Evolutionary conservation across 2,888 invertebrate genomes (phyloP).

Genomic region (Pristionchus japonicus): DNA sequence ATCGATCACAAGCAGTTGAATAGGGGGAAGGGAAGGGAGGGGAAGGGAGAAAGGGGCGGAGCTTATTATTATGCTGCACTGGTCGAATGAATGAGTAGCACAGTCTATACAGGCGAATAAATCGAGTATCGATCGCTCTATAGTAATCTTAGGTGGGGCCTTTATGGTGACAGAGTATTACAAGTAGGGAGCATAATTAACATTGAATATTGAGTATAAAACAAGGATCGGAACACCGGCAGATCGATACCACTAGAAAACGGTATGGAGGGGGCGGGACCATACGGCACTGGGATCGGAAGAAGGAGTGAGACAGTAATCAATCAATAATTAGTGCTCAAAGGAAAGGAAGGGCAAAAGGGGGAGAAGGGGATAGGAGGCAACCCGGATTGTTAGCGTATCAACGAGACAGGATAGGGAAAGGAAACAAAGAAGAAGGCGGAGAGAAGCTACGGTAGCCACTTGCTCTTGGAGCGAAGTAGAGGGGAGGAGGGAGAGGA

Average conservation of each 20-base stretch:
- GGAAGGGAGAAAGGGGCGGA: neutral
- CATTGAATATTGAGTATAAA: neutral
- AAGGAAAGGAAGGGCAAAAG: neutral
- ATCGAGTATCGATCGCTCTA: conserved; percentile 36
- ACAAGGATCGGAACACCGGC: conserved; percentile 13
- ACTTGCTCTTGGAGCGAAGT: conserved; percentile 33
- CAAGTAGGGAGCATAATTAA: conserved; percentile 20
- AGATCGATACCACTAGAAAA: conserved; percentile 26
- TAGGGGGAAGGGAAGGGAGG: neutral
- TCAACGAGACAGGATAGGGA: conserved; percentile 40
- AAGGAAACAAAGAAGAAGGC: too few species aligned
- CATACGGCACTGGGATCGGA: conserved; percentile 10
- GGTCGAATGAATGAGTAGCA: neutral
- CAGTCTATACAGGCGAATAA: neutral
- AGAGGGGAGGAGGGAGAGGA: conserved; percentile 12
- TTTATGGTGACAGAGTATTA: conserved; percentile 26
- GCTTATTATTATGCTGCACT: conserved; percentile 29
- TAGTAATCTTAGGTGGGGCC: neutral
- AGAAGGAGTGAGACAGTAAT: neutral
- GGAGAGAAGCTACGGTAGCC: conserved; percentile 24
- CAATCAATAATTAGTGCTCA: conserved; percentile 24
- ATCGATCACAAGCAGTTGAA: neutral
- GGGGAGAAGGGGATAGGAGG: conserved; percentile 12
- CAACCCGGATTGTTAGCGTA: conserved; percentile 2
- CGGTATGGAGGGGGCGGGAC: neutral